A percentile compares a stretch with the other conserved stretches of the same genome.
Conservation (phyloP, 2,888 invertebrate genomes). For the Eupeodes latifasciatus region DNA sequence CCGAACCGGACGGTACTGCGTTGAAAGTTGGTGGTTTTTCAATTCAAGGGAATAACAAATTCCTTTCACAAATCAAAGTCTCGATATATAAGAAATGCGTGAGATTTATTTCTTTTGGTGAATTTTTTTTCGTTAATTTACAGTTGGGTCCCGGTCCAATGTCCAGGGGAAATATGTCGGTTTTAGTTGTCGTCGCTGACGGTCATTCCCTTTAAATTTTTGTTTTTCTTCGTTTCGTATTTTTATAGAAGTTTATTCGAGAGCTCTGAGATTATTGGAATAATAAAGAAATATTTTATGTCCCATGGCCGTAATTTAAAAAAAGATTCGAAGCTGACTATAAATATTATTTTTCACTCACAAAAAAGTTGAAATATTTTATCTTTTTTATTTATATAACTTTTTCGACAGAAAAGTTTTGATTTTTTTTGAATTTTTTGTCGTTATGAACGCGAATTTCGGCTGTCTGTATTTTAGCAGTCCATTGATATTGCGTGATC, state of each 20-base stretch:
- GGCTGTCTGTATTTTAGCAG: background rate
- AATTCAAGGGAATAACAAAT: conserved; percentile 69
- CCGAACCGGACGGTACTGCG: conserved; percentile 23
- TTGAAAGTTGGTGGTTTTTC: conserved; percentile 60
- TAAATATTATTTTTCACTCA: conserved; percentile 3
- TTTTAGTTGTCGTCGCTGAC: conserved; percentile 69
- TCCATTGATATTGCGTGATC: background rate
- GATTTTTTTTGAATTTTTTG: conserved; percentile 3
- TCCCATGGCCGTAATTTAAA: conserved; percentile 53
- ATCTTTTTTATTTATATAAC: background rate
- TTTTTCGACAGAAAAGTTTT: background rate
- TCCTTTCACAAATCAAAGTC: conserved; percentile 77
- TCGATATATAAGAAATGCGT: conserved; percentile 73
- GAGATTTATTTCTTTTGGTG: conserved; percentile 75
- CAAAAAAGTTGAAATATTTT: background rate
- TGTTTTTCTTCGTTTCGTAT: background rate
- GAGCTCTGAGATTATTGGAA: conserved; percentile 67
- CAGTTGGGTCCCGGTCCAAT: conserved; percentile 54
- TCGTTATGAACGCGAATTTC: background rate
- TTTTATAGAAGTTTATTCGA: conserved; percentile 11
- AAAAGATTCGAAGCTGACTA: conserved; percentile 14
- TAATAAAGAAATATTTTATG: conserved; percentile 77
- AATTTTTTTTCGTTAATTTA: conserved; percentile 72
- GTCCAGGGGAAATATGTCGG: conserved; percentile 61
- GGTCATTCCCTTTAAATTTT: conserved; percentile 68